Evolutionary conservation across 2,888 invertebrate genomes (phyloP), one percentile per base, ranked within the genome.

Genomic region (Ischnus inquisitorius): DNA sequence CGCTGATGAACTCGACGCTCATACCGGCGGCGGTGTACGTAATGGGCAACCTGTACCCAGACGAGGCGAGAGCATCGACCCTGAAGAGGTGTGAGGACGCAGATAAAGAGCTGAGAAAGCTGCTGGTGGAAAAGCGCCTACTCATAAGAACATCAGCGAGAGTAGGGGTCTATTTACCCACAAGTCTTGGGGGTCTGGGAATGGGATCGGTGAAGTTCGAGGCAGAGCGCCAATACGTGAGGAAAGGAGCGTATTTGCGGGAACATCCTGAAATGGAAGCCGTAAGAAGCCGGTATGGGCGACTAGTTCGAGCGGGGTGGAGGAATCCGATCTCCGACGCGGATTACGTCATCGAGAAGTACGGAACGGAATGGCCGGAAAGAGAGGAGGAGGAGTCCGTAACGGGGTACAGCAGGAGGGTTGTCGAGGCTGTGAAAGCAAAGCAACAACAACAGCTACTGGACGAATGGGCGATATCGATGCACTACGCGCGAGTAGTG

Each of bases 11-110:
- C 48, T 60, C 79, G 1, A 46, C 82, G 6, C 51, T 74, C 3
- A 43, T 79, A 3, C 74, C 86, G 5, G 84, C 82, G 1, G 84
- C 77, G 12, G 43, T 51, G 0, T 84, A 86, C 72, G 62, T 86
- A n/a, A 28, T 80, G 71, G 84, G 86, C 0, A 86, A 84, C 54
- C 10, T 75, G 39, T 82, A 79, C 62, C 74, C 82, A 0, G 43
- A 77, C 8, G 82, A 79, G n/a, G 14, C 48, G 10, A 22, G 75
- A 0, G n/a, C 43, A 3, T 41, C 69, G 10, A 72, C 84, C 2
- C 79, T 86, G 14, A 57, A 43, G n/a, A 77, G 28, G 34, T 78
- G 71, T 25, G 16, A 16, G 0, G 65, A 79, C 4, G 22, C 82
- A 28, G 86, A 82, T 46, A 68, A 16, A 1, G 64, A 75, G 34